Conservation (phyloP, 2,113 vertebrate genomes). For the Apaloderma vittatum region DNA sequence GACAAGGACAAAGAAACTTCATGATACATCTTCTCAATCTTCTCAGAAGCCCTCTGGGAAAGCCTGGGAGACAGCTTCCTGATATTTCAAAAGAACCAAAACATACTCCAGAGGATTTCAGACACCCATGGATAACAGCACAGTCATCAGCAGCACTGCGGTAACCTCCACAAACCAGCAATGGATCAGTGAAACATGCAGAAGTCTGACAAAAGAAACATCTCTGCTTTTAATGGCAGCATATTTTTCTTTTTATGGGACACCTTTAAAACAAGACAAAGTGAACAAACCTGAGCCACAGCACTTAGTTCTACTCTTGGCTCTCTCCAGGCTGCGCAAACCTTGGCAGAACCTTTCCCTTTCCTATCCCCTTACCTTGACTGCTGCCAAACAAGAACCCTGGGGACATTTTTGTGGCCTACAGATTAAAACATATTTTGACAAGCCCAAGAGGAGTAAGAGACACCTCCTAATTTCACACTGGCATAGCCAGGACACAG, state of each 20-base stretch:
- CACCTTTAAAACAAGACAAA: background rate
- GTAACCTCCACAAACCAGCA: background rate
- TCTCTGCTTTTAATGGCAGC: background rate
- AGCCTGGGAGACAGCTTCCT: background rate
- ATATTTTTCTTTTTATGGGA: slow-evolving; percentile 14
- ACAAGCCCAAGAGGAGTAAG: background rate
- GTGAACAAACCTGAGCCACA: background rate
- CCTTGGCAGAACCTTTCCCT: background rate
- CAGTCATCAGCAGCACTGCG: background rate
- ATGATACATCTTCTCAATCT: background rate
- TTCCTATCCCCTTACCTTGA: background rate
- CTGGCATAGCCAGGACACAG: background rate
- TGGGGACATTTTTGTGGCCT: background rate
- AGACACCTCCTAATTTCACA: background rate
- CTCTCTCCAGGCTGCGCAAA: background rate
- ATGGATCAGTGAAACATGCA: background rate
- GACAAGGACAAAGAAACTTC: background rate
- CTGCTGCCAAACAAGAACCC: background rate
- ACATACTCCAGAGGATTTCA: background rate
- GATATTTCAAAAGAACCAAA: background rate
- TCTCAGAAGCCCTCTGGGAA: slow-evolving; percentile 5
- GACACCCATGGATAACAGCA: background rate
- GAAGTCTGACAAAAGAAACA: slow-evolving; percentile 12
- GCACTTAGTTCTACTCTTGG: background rate
- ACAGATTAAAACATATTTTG: background rate